Evolutionary conservation across 1,140 invertebrate species (phyloP), one percentile per base, ranked within the genome.

Genomic region (Drosophila paulistorum): DNA sequence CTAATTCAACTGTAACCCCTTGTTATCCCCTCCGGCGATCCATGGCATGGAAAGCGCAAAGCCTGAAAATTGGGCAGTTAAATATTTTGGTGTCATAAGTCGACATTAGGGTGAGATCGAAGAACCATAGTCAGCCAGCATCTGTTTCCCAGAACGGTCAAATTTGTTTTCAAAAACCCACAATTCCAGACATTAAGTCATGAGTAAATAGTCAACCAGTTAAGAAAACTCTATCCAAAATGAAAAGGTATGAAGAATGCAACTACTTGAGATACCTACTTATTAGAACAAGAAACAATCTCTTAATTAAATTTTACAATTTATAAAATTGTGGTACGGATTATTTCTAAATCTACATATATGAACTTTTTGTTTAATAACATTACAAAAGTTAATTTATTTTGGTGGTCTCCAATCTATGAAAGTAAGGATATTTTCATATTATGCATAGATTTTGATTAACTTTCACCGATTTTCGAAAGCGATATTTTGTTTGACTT

Each of bases 81-180:
- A 90, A 90, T 74, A 90, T 85, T 91, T 91, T 82, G 90, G 90
- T 91, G 90, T 91, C 83, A 91, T 87, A 91, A 91, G 90, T 90
- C 81, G 90, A 48, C 71, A 82, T 91, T 86, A 82, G 83, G 57
- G 62, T 42, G 20, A 64, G 67, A 51, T 65, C 63, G 13, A 13
- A 13, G 20, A 35, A 23, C 41, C 35, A 5, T 3, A 59, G 7
- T 11, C 20, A 35, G 7, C 62, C 65, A 33, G 11, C 14, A 17
- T 37, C 33, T 23, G 13, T 23, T 23, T 37, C 9, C 1, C n/a
- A n/a, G 7, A 23, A 23, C 17, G 9, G 1, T n/a, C 11, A 63
- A 67, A 72, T 77, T 66, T 63, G 37, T 66, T 67, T 64, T 41
- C 67, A 66, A 77, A 71, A 77, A 67, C 35, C 59, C 51, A 66